Evolutionary conservation across 2,113 vertebrate species (phyloP), one percentile per base, ranked within the genome.

Genomic region (Oncorhynchus clarkii): DNA sequence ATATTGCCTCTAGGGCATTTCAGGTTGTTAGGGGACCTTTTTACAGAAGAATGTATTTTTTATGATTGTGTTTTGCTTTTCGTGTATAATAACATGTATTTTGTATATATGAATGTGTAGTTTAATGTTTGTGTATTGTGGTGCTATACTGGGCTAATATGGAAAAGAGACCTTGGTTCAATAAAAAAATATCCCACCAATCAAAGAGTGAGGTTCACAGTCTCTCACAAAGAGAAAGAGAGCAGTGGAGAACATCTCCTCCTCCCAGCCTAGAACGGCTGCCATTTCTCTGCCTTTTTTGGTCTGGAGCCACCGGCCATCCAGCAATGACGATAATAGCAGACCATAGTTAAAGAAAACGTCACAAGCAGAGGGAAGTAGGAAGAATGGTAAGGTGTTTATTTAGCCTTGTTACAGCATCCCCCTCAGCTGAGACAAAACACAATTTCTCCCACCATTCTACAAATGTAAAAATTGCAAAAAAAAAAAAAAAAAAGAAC

Each of bases 401-500:
- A 62, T n/a, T 62, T 62, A 16, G 59, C 6, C 16, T 8, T 5
- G 9, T 8, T 22, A 22, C 6, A 62, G 7, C 13, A 62, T 62
- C 5, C n/a, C 1, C 3, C 59, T 5, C 13, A 16, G n/a, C 59
- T 22, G 51, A 54, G 16, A 54, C 81, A 54, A 62, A 62, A 62
- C 80, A 83, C 45, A 72, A 51, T 77, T 80, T 18, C 16, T 27
- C 39, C 54, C 48, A 27, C 82, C 78, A 82, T 81, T 84, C 45
- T 76, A 54, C 74, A 71, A 84, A 80, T 77, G 67, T 26, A 39
- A 1, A 67, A 60, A 54, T 18, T 16, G 26, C 24, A 13, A 11
- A 11, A 22, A 62, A 62, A 62, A 24, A 24, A 22, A n/a, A n/a
- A n/a, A n/a, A n/a, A n/a, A n/a, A n/a, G n/a, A 20, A 24, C 1